Percentiles rank a stretch among this genome's conserved stretches.
Evolutionary conservation across 2,888 invertebrate species (phyloP).

Genomic region (Cepaea hortensis): DNA sequence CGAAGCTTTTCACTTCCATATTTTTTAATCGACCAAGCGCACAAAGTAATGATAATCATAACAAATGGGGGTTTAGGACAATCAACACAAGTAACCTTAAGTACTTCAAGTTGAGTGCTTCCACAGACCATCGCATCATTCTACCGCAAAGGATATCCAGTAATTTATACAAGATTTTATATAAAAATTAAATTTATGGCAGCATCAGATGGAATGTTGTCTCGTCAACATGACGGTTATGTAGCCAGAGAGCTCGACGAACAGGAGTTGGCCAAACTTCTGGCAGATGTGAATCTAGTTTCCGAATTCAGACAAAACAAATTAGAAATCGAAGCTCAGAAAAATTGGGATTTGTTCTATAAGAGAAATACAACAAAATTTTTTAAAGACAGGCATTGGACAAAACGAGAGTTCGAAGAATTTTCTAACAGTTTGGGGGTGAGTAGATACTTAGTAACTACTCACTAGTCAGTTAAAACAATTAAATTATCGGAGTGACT

Average conservation of each 20-base stretch:
- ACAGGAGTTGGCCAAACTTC: slow-evolving; percentile 17
- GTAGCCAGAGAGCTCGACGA: slow-evolving; percentile 30
- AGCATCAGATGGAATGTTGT: background rate
- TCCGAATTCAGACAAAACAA: slow-evolving; percentile 85
- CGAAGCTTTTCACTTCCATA: too few species aligned
- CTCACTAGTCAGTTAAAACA: too few species aligned
- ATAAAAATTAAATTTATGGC: background rate
- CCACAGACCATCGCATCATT: too few species aligned
- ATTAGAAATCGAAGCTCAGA: slow-evolving; percentile 88
- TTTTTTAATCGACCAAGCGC: too few species aligned
- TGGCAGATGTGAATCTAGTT: slow-evolving; percentile 79
- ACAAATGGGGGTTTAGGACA: too few species aligned
- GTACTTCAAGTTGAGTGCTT: too few species aligned
- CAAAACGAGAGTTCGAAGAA: slow-evolving; percentile 93
- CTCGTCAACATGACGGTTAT: background rate
- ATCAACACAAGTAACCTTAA: too few species aligned
- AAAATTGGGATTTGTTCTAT: slow-evolving; percentile 97
- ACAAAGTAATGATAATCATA: too few species aligned
- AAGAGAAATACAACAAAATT: slow-evolving; percentile 94
- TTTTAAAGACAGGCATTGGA: slow-evolving; percentile 98
- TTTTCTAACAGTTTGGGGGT: slow-evolving; percentile 74
- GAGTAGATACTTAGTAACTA: too few species aligned
- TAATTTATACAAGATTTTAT: too few species aligned
- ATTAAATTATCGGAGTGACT: too few species aligned
- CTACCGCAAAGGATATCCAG: too few species aligned